Evolutionary conservation across 2,888 invertebrate species (phyloP).

Genomic region (Spicauda simplicius): DNA sequence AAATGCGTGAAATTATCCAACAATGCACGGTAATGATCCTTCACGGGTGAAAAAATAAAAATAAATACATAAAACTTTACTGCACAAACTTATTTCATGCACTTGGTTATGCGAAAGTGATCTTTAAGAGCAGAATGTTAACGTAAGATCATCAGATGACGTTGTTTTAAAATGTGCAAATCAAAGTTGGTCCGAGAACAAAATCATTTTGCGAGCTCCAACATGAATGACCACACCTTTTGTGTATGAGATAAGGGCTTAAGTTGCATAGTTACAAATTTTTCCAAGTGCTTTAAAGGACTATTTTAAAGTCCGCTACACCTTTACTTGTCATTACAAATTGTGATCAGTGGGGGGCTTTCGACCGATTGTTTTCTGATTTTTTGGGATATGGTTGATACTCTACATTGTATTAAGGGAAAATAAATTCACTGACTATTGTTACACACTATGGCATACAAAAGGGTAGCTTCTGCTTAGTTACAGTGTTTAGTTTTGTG

Average conservation of each 20-base stretch:
- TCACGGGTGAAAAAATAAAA: constrained; percentile 74
- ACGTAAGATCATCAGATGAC: constrained; percentile 22
- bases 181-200: constrained; percentile 7
- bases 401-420: constrained; percentile 58
- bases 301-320: constrained; percentile 52
- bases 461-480: constrained; percentile 62
- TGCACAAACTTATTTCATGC: constrained; percentile 47
- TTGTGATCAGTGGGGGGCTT: constrained; percentile 67
- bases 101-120: constrained; percentile 44
- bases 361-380: constrained; percentile 64
- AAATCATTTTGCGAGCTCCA: constrained; percentile 4
- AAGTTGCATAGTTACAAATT: not conserved
- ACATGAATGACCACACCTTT: not conserved
- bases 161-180: not conserved
- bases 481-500: constrained; percentile 64
- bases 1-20: constrained; percentile 81
- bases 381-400: constrained; percentile 69
- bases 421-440: constrained; percentile 63
- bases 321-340: constrained; percentile 68
- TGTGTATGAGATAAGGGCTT: constrained; percentile 11
- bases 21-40: constrained; percentile 79
- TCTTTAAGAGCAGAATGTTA: constrained; percentile 44
- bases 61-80: constrained; percentile 66
- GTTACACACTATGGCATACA: constrained; percentile 52
- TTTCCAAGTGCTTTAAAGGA: not conserved